These are phyloP conservation scores for Oreotrochilus melanogaster DNA, from an alignment of 2,113 vertebrate genomes.

Conservation along the genomic window DNA sequence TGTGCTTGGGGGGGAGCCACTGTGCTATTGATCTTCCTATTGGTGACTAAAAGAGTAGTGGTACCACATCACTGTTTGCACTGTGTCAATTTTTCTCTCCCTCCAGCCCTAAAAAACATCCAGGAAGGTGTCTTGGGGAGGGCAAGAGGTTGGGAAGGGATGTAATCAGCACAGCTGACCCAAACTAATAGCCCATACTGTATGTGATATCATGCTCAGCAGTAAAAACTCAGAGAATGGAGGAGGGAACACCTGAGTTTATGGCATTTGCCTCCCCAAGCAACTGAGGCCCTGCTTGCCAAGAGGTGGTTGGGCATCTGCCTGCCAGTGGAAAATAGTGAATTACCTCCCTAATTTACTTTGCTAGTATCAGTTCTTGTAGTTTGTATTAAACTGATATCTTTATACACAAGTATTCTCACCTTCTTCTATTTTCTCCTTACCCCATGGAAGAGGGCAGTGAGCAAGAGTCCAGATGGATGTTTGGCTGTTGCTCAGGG, in stretches of 20 bases:
- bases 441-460: neutral
- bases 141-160: neutral
- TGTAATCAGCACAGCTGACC: rapidly evolving
- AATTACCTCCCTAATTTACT: neutral
- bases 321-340: neutral
- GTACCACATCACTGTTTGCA: neutral
- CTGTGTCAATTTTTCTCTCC: neutral
- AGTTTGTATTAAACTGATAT: neutral
- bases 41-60: neutral
- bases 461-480: neutral
- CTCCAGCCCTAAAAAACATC: neutral
- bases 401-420: neutral
- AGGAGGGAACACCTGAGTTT: neutral
- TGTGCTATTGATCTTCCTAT: neutral
- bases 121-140: neutral
- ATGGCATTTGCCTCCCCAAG: neutral
- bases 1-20: neutral
- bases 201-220: neutral
- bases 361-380: neutral
- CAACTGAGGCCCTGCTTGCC: neutral
- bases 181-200: neutral
- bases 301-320: neutral
- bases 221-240: neutral
- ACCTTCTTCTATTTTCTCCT: neutral
- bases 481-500: neutral